Percentiles rank a stretch among this genome's conserved stretches.
Evolutionary conservation across 2,888 invertebrate genomes (phyloP).

Genomic region (Drosophila setosimentum): DNA sequence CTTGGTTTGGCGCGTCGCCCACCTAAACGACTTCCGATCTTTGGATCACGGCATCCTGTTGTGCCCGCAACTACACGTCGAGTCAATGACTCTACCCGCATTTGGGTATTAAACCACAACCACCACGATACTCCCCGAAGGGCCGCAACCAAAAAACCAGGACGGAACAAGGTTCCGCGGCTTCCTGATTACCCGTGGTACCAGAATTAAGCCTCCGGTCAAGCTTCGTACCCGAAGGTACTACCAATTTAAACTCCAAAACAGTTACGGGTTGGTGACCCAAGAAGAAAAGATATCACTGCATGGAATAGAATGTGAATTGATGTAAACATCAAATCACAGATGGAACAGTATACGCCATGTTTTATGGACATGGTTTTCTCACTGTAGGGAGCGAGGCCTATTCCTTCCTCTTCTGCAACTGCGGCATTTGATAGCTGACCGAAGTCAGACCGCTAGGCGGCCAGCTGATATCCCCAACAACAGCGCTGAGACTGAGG

Average conservation of each 20-base stretch:
- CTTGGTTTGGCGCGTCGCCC: background rate
- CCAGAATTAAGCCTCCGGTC: background rate
- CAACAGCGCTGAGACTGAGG: background rate
- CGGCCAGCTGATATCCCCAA: background rate
- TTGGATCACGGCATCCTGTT: background rate
- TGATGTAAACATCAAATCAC: too few species aligned
- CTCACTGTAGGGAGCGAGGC: too few species aligned
- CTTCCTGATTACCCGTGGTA: constrained; percentile 14
- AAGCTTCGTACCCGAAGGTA: constrained; percentile 1
- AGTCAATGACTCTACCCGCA: constrained; percentile 8
- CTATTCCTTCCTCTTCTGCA: constrained; percentile 13
- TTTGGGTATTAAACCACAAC: constrained; percentile 15
- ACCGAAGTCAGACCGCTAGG: background rate
- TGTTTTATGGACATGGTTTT: too few species aligned
- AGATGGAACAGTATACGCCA: too few species aligned
- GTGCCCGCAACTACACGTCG: too few species aligned
- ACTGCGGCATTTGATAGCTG: constrained; percentile 6
- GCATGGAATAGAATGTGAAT: too few species aligned
- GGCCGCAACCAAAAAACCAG: constrained; percentile 15
- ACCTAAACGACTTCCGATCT: too few species aligned
- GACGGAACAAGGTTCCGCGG: constrained; percentile 2
- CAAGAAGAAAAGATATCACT: too few species aligned
- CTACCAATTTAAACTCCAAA: too few species aligned
- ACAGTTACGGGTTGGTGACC: too few species aligned
- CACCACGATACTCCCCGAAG: constrained; percentile 13